These are phyloP conservation scores for Conops quadrifasciatus DNA, from an alignment of 2,888 invertebrate genomes.

Conservation along the genomic window DNA sequence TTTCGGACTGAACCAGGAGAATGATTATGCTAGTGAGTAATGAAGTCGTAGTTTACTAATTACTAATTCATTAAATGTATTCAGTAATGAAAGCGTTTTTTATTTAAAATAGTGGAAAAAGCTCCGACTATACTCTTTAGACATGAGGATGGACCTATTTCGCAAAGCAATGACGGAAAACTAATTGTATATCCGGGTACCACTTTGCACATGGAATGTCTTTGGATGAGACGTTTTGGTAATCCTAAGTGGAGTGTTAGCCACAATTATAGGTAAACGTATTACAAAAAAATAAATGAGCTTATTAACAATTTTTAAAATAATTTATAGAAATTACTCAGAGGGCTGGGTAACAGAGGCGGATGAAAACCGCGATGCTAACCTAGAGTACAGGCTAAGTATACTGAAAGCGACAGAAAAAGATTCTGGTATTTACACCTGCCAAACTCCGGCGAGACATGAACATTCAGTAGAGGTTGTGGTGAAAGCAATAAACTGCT, in stretches of 20 bases:
- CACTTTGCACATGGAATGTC: constrained; percentile 85
- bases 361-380: constrained; percentile 77
- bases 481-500: constrained; percentile 83
- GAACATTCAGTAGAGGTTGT: constrained; percentile 82
- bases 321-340: constrained; percentile 70
- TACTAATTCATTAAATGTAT: no score
- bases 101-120: constrained; percentile 74
- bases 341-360: constrained; percentile 83
- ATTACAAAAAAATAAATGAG: neutral
- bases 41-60: no score
- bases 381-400: constrained; percentile 81
- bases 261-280: constrained; percentile 20
- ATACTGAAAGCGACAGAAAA: constrained; percentile 82
- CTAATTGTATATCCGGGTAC: constrained; percentile 87
- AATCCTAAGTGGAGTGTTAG: constrained; percentile 78
- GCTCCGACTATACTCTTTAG: constrained; percentile 85
- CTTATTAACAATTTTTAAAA: neutral
- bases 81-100: no score
- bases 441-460: constrained; percentile 85
- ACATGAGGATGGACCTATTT: constrained; percentile 83
- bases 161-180: constrained; percentile 78
- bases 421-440: constrained; percentile 85
- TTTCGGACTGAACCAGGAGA: constrained; percentile 77
- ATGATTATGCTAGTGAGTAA: constrained; percentile 6
- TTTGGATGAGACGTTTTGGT: constrained; percentile 87